Evolutionary conservation across 2,797 vertebrate species (phyloP), one percentile per base, ranked within the genome.

Genomic region (Hylomyscus alleni): DNA sequence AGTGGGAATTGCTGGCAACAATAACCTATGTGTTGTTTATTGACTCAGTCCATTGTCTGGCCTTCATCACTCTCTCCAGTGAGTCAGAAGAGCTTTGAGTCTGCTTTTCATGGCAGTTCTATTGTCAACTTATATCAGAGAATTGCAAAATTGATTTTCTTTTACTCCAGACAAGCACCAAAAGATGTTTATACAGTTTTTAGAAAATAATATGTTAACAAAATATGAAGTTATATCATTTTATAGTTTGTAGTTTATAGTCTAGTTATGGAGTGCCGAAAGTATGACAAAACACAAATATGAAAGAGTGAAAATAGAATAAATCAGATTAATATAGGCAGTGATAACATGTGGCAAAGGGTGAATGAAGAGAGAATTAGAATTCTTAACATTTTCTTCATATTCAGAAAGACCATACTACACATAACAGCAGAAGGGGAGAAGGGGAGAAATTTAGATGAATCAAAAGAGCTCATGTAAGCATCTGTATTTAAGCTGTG

Each of bases 81-180:
- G 78, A 96, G 67, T 87, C 31, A 47, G 54, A 78, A 80, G 56
- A 80, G 20, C 58, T 40, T 92, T 15, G 0, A 34, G 72, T 92
- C 29, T 96, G 52, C 82, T 96, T 95, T 93, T 76, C 50, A 87
- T 52, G 37, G 11, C 95, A 73, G 65, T 84, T 86, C 73, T 87
- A 76, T 56, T 82, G 78, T n/a, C 44, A 86, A 31, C n/a, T 54
- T 34, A 29, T 34, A 82, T 82, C 78, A 91, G 65, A 88, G 47
- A 94, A 72, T 52, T 72, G n/a, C 24, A 76, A 56, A 83, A 80
- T 20, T 91, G 85, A 90, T 54, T 96, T 69, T 95, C 92, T n/a
- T 52, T 95, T 95, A 81, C 67, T 89, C 89, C 31, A 82, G 62
- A 65, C 34, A 12, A 60, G 40, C 75, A 50, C 24, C 44, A 89